Evolutionary conservation across 2,797 vertebrate genomes (phyloP).

Genomic region (Cossypha polioptera): DNA sequence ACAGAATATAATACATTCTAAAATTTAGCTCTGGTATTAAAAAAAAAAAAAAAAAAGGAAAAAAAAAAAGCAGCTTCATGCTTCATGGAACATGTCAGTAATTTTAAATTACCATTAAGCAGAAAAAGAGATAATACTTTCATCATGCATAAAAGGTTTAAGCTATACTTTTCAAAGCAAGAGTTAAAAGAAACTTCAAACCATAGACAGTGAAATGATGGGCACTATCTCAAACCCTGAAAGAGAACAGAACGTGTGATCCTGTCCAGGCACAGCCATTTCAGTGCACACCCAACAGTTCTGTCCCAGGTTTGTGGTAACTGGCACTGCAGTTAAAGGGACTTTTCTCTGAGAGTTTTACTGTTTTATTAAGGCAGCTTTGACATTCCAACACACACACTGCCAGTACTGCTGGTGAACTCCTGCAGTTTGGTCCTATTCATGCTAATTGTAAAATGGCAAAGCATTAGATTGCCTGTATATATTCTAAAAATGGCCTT

Average conservation of each 20-base stretch:
- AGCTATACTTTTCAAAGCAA: background rate
- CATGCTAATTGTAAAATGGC: background rate
- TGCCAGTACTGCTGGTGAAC: background rate
- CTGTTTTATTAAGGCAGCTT: background rate
- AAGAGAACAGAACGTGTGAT: rapidly evolving
- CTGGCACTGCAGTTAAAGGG: background rate
- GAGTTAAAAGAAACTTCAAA: background rate
- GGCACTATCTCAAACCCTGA: background rate
- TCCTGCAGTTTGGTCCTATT: background rate
- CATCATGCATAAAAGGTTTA: background rate
- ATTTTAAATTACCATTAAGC: background rate
- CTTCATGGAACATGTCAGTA: background rate
- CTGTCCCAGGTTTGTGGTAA: background rate
- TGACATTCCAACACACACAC: background rate
- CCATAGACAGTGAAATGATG: rapidly evolving
- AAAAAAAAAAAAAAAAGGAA: no score
- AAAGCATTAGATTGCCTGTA: background rate
- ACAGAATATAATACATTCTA: background rate
- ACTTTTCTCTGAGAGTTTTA: background rate
- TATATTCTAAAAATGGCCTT: background rate
- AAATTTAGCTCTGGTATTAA: background rate
- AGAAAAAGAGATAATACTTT: background rate
- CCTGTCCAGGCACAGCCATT: background rate
- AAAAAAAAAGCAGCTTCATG: background rate
- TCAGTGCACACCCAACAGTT: background rate